phyloP scores from a whole-genome alignment of 2,797 vertebrate species.

The Neoniphon sammara region DNA sequence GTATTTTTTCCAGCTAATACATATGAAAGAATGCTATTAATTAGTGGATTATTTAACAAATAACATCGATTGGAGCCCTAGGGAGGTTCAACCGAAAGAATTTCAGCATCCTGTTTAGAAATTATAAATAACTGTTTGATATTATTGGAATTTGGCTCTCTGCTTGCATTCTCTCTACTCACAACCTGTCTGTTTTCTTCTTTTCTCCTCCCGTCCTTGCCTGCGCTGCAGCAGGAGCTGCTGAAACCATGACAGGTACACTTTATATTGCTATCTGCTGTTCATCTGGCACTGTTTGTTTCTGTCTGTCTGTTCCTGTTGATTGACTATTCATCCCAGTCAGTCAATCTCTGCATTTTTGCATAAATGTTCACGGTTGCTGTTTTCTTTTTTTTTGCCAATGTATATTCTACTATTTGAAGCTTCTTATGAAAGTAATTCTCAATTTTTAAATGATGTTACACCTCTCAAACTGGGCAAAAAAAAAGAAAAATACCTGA shows the following conservation, averaged over 20 bases:
- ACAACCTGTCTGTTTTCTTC: constrained; percentile 73
- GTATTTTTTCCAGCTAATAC: constrained; percentile 12
- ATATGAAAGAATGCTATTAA: constrained; percentile 21
- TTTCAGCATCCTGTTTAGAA: constrained; percentile 46
- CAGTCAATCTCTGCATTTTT: constrained; percentile 75
- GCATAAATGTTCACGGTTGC: constrained; percentile 62
- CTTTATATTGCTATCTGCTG: constrained; percentile 72
- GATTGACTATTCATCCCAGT: constrained; percentile 65
- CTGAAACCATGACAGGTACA: constrained; percentile 86
- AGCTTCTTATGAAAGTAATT: not conserved
- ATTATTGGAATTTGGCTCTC: constrained; percentile 47
- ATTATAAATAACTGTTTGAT: constrained; percentile 37
- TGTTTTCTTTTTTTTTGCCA: constrained; percentile 47
- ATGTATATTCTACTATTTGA: too few species aligned
- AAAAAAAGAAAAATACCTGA: not conserved
- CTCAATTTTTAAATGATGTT: not conserved
- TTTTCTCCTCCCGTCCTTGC: constrained; percentile 59
- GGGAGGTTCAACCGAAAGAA: constrained; percentile 53
- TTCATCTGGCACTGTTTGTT: constrained; percentile 72
- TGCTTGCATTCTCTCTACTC: constrained; percentile 69
- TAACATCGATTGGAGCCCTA: constrained; percentile 26
- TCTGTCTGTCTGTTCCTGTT: constrained; percentile 63
- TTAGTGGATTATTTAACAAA: constrained; percentile 57
- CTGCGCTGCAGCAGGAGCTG: constrained; percentile 82
- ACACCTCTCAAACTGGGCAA: not conserved